Evolutionary conservation across 2,113 vertebrate species (phyloP).

Genomic region (Melanocharis versteri): DNA sequence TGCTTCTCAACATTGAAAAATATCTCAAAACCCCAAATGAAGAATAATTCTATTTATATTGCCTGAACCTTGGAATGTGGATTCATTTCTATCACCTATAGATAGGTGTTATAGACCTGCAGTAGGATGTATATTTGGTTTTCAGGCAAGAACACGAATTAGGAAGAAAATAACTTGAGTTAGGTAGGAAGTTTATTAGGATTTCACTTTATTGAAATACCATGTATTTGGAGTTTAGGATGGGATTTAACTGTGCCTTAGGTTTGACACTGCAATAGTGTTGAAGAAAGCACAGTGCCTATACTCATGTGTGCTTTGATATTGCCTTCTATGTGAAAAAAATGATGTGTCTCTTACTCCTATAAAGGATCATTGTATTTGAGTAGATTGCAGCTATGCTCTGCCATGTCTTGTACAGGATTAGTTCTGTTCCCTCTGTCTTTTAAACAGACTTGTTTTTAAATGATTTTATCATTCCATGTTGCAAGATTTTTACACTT

Average conservation of each 20-base stretch:
- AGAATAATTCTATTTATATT: background rate
- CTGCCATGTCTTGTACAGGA: background rate
- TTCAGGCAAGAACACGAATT: background rate
- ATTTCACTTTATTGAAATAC: background rate
- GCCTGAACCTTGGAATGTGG: background rate
- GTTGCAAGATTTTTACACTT: background rate
- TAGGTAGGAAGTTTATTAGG: background rate
- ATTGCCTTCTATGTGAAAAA: background rate
- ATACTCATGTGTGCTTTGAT: background rate
- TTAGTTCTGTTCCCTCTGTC: background rate
- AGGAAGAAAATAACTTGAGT: background rate
- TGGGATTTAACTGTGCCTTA: background rate
- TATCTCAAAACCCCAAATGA: background rate
- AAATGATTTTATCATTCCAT: background rate
- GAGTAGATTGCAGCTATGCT: background rate
- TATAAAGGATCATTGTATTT: background rate
- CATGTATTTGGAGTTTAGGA: background rate
- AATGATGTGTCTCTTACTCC: background rate
- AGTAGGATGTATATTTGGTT: background rate
- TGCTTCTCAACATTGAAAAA: background rate
- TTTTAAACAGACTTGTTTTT: background rate
- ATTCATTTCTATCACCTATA: background rate
- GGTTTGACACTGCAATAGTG: rapidly evolving
- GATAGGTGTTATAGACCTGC: background rate
- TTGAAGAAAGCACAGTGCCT: background rate